Evolutionary conservation across 2,797 vertebrate species (phyloP), one percentile per base, ranked within the genome.

Genomic region (Hipposideros larvatus): DNA sequence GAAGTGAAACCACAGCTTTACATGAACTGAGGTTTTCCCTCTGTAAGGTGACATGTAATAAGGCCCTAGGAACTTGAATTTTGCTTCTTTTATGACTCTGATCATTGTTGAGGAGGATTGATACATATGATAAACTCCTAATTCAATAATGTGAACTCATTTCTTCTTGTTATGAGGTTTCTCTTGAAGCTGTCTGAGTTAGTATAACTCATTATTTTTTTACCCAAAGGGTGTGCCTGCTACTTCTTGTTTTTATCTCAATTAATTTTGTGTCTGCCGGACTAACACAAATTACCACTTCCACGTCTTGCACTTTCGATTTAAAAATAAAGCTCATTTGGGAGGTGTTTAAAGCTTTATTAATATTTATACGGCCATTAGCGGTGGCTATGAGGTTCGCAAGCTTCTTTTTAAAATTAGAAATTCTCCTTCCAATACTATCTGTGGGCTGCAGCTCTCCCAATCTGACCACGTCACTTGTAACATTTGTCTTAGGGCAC

Each of bases 291-390:
- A 98, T 97, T 97, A 97, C 97, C 95, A 96, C 77, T 97, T 96
- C 88, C 96, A 94, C 83, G 95, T 97, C 96, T 98, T 96, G 79
- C 93, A 97, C 90, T 95, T 98, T 96, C 37, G 93, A 92, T 94
- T 97, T 98, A 96, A 98, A 98, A 97, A 97, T 98, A 97, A 97
- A 98, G 68, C 96, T 96, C 89, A 96, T 96, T 75, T 96, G 55
- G 61, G 89, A 98, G 96, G 97, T 96, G 97, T 98, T 97, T 97
- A 91, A 92, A 95, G 89, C 85, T 93, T 96, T 96, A 96, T 98
- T 97, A 95, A 95, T 97, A 97, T 97, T 92, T 96, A 97, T 91
- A 84, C 14, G 46, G 93, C 90, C 90, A 92, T 94, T 78, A 63
- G 90, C 61, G 37, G 70, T 31, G 80, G 91, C 87, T 57, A 7